Percentiles rank a stretch among this genome's conserved stretches.
Conservation (phyloP, 1,140 invertebrate species). For the Druon quercuslanigerum region DNA sequence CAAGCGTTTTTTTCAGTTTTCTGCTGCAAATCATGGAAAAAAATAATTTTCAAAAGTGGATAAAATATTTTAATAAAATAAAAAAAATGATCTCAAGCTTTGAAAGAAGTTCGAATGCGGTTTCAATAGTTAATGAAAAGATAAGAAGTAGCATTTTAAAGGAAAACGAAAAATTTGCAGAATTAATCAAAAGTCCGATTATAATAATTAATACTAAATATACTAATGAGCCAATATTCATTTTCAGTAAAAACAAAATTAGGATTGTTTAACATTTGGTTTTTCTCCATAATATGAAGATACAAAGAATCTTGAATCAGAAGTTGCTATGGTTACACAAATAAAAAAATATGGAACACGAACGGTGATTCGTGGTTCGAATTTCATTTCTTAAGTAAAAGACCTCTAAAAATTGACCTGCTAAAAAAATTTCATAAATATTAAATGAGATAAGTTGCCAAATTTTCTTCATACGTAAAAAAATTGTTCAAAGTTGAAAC, state of each 20-base stretch:
- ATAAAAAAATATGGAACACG: conserved; percentile 37
- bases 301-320: conserved; percentile 29
- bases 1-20: conserved; percentile 38
- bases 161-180: conserved; percentile 42
- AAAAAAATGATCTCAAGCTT: neutral
- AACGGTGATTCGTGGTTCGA: conserved; percentile 37
- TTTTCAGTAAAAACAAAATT: no score
- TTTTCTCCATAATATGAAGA: conserved; percentile 38
- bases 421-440: neutral
- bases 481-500: no score
- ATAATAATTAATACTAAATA: neutral
- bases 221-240: no score
- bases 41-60: conserved; percentile 45
- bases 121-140: neutral
- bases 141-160: conserved; percentile 23
- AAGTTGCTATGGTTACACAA: conserved; percentile 44
- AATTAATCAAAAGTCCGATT: conserved; percentile 45
- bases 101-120: neutral
- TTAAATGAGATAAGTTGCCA: no score
- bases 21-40: conserved; percentile 44
- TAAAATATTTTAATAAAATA: neutral
- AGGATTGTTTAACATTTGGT: neutral
- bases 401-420: neutral
- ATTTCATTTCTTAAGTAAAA: conserved; percentile 38
- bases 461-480: no score